phyloP scores from a whole-genome alignment of 2,797 vertebrate species.

The Champsocephalus gunnari region DNA sequence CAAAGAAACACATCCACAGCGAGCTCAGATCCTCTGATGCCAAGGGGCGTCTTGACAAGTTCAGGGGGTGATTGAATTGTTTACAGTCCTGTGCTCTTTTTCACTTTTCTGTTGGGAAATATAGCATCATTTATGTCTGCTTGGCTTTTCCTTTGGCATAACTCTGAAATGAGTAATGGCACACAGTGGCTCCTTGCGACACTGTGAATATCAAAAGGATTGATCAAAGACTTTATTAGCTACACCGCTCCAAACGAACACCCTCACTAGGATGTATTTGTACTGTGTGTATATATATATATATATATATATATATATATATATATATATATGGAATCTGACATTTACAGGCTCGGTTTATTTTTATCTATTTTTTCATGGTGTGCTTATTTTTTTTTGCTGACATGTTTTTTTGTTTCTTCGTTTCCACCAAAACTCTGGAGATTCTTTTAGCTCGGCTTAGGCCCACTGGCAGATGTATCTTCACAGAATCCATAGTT shows the following conservation, averaged over 20 bases:
- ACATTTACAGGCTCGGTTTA: conserved; percentile 55
- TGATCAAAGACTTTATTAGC: conserved; percentile 75
- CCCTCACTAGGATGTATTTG: conserved; percentile 45
- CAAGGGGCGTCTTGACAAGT: conserved; percentile 68
- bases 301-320: conserved; percentile 42
- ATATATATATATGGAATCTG: conserved; percentile 44
- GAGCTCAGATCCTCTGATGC: conserved; percentile 63
- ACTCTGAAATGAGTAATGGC: conserved; percentile 70
- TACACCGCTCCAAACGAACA: conserved; percentile 40
- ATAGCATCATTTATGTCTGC: conserved; percentile 68
- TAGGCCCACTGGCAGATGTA: conserved; percentile 48
- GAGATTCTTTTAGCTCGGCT: conserved; percentile 40
- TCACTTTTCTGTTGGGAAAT: conserved; percentile 68
- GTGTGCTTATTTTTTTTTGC: conserved; percentile 34
- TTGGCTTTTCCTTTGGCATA: conserved; percentile 69
- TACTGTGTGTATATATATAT: conserved; percentile 29
- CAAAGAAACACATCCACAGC: conserved; percentile 71
- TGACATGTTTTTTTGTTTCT: conserved; percentile 45
- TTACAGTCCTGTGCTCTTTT: conserved; percentile 71
- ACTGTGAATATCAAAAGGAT: conserved; percentile 71
- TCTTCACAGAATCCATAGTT: conserved; percentile 47
- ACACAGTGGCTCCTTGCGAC: conserved; percentile 53
- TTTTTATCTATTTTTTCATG: conserved; percentile 5
- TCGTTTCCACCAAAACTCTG: conserved; percentile 22
- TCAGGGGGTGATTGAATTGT: conserved; percentile 78